Base-by-base conservation (phyloP, 53 echinoderm and acorn worm species). In the Holothuria scabra region DNA sequence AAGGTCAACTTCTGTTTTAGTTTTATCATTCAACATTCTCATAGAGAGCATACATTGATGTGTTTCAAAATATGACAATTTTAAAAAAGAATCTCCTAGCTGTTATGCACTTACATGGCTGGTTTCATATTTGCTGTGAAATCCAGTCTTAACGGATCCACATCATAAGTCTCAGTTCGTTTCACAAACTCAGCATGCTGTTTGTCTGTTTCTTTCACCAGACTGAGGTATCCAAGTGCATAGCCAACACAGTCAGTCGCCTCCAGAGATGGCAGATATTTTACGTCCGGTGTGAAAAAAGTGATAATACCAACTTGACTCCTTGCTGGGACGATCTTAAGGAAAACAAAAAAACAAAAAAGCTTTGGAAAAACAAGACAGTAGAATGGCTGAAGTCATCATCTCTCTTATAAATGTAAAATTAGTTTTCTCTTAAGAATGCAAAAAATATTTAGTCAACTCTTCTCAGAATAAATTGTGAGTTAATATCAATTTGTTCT, bases 51-150 rank as follows among this genome's bases (percentile, higher is more conserved):
- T 4, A 41, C 41, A 41, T 41, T 41, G 41, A 41, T 41, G 0
- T 0, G 8, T 41, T 41, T 41, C 0, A 41, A 3, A 10, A 41
- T 41, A 41, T 41, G 41, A 41, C 41, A 8, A 8, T 41, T 41
- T 41, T 10, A 41, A 8, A 41, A 41, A 41, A 8, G 41, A 8
- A 41, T 41, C 41, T 6, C 10, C 41, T 10, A 41, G 3, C 0
- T 16, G 18, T 52, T 52, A 52, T 6, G 52, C 52, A 1, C 52
- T 52, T 52, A 97, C 99, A 97, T 82, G 65, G 99, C 99, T 59
- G 94, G 94, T 83, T 97, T 97, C 67, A 97, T 92, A 66, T 91
- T 90, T 4, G 99, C 99, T 13, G 99, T 92, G 66, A 97, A 94
- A 66, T 97, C 94, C 67, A 97, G 76, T 81, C 99, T 72, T 41